Conservation (phyloP, 64 coral and sea anemone genomes). For the Actinia tenebrosa region DNA sequence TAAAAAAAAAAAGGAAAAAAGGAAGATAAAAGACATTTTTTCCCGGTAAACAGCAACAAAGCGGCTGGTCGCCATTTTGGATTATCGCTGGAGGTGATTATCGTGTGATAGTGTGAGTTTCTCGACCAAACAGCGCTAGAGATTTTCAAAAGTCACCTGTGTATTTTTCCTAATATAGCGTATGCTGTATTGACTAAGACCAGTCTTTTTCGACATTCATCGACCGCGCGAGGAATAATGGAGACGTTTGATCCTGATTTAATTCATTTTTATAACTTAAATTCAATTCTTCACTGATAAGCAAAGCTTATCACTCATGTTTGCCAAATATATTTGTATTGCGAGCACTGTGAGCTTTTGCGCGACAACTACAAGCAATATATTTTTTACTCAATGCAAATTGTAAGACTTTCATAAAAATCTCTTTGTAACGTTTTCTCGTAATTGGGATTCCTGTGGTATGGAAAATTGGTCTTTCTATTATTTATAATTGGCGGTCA, state of each 20-base stretch:
- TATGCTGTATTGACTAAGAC: neutral
- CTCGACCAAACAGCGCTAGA: too few relatives aligned
- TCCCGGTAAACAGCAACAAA: too few relatives aligned
- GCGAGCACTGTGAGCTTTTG: neutral
- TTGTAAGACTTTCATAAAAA: neutral
- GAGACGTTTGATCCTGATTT: neutral
- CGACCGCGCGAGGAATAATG: constrained; percentile 3
- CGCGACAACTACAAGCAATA: neutral
- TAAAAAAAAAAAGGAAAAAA: too few relatives aligned
- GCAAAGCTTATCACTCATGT: neutral
- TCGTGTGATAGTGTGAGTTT: too few relatives aligned
- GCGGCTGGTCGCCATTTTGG: too few relatives aligned
- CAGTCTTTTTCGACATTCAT: neutral
- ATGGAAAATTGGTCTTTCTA: too few relatives aligned
- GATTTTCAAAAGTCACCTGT: too few relatives aligned
- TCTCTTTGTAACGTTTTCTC: neutral
- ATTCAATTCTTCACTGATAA: constrained; percentile 6
- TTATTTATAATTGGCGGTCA: too few relatives aligned
- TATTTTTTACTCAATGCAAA: neutral
- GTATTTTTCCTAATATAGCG: too few relatives aligned
- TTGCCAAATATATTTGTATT: neutral
- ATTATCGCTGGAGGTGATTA: too few relatives aligned
- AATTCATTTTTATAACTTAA: neutral
- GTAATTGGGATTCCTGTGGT: too few relatives aligned
- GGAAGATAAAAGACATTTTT: too few relatives aligned